phyloP scores from a whole-genome alignment of 2,888 invertebrate species.

The Yponomeuta evonymella region DNA sequence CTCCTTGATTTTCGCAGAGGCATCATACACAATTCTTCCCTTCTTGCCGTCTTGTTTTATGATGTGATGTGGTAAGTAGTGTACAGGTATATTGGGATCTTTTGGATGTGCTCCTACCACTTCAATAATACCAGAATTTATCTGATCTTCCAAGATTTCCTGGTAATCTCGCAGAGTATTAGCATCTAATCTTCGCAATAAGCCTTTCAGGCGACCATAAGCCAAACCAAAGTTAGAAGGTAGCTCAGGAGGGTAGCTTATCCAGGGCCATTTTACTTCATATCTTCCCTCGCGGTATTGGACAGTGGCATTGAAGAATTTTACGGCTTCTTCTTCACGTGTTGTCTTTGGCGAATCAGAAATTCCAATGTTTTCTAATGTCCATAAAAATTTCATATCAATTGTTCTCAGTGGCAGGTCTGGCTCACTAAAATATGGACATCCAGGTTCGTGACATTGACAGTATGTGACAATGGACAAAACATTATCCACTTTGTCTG shows the following conservation, averaged over 20 bases:
- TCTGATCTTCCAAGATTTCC: slow-evolving; percentile 9
- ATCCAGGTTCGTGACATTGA: not conserved
- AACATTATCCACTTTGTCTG: not conserved
- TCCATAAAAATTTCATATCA: slow-evolving; percentile 20
- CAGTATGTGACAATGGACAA: slow-evolving; percentile 5
- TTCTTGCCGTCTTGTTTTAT: slow-evolving; percentile 11
- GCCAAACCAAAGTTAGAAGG: slow-evolving; percentile 12
- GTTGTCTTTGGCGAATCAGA: slow-evolving; percentile 20
- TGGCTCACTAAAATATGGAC: slow-evolving; percentile 18
- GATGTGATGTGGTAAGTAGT: slow-evolving; percentile 16
- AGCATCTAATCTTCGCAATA: slow-evolving; percentile 9
- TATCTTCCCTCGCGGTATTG: slow-evolving; percentile 2
- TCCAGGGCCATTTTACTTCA: slow-evolving; percentile 15
- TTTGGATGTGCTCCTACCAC: not conserved
- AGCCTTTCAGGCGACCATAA: slow-evolving; percentile 5
- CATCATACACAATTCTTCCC: slow-evolving; percentile 17
- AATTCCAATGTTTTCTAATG: slow-evolving; percentile 20
- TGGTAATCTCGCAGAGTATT: slow-evolving; percentile 14
- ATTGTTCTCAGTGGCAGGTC: slow-evolving; percentile 18
- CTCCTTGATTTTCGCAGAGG: slow-evolving; percentile 12
- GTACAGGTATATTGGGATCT: slow-evolving; percentile 6
- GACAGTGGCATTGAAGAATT: slow-evolving; percentile 2
- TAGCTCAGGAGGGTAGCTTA: not conserved
- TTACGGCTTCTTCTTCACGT: slow-evolving; percentile 14
- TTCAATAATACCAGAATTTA: slow-evolving; percentile 14